Evolutionary conservation across 2,888 invertebrate genomes (phyloP).

Genomic region (Papilio gigon): DNA sequence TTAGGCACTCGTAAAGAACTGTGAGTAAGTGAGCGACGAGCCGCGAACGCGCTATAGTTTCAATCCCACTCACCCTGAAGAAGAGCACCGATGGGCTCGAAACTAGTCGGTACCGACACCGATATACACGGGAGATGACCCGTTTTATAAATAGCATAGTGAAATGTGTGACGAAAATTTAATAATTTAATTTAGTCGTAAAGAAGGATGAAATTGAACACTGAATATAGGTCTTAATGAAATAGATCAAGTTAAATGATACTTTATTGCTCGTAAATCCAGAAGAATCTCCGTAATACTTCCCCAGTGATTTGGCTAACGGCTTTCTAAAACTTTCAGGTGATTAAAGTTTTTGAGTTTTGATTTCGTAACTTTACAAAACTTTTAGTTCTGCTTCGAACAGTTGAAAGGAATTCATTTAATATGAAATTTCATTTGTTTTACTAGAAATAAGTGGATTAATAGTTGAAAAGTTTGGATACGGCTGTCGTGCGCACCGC

Average conservation of each 20-base stretch:
- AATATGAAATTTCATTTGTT: constrained; percentile 6
- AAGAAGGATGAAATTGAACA: neutral
- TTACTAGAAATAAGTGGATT: neutral
- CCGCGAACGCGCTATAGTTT: no score
- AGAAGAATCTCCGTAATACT: constrained; percentile 2
- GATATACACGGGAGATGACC: no score
- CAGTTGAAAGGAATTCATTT: constrained; percentile 18
- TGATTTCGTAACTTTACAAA: constrained; percentile 19
- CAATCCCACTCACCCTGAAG: no score
- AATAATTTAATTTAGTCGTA: no score
- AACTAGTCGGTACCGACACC: no score
- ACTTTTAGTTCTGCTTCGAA: neutral
- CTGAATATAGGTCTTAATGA: constrained; percentile 9
- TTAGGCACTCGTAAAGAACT: neutral
- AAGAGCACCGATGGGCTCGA: no score
- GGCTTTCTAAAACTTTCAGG: constrained; percentile 18
- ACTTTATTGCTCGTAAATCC: constrained; percentile 25
- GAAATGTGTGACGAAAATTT: no score
- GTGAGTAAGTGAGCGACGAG: no score
- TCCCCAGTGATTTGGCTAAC: constrained; percentile 26
- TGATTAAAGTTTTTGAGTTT: constrained; percentile 23
- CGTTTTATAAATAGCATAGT: no score
- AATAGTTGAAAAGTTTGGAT: neutral
- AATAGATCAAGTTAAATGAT: constrained; percentile 19
- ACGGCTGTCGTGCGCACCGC: neutral